phyloP scores from a whole-genome alignment of 2,797 vertebrate genomes.

The Xenopus petersii region DNA sequence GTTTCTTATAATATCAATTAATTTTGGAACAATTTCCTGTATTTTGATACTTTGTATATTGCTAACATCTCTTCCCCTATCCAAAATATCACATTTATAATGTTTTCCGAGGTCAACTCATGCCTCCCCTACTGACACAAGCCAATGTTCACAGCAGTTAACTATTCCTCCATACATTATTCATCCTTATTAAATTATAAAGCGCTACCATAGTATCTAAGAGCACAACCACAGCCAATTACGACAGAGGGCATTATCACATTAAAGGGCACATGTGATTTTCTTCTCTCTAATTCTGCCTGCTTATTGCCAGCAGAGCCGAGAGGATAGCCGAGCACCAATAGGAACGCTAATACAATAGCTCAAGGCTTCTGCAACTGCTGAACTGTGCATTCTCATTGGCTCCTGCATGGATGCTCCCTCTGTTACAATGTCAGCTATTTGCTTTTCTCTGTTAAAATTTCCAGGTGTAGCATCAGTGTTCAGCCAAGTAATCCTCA shows the following conservation, averaged over 20 bases:
- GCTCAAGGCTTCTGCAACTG: background rate
- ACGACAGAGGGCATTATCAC: background rate
- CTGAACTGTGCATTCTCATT: background rate
- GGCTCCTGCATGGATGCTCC: background rate
- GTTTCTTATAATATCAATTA: too few relatives aligned
- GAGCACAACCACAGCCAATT: constrained; percentile 3
- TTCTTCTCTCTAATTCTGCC: too few relatives aligned
- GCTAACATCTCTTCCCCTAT: too few relatives aligned
- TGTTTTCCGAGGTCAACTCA: too few relatives aligned
- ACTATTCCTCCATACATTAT: too few relatives aligned
- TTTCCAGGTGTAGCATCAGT: constrained; percentile 8
- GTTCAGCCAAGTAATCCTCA: background rate
- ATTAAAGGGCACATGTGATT: background rate
- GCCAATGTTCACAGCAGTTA: too few relatives aligned
- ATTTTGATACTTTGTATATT: too few relatives aligned
- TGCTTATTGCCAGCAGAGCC: background rate
- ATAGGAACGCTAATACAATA: background rate
- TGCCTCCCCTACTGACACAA: too few relatives aligned
- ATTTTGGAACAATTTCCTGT: too few relatives aligned
- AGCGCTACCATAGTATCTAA: too few relatives aligned
- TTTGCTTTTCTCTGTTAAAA: constrained; percentile 1
- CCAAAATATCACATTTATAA: too few relatives aligned
- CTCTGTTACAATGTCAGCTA: constrained; percentile 10
- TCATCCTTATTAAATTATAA: too few relatives aligned
- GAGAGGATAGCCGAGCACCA: background rate